Evolutionary conservation across 1,140 invertebrate genomes (phyloP), one percentile per base, ranked within the genome.

Genomic region (Hycleus phaleratus): DNA sequence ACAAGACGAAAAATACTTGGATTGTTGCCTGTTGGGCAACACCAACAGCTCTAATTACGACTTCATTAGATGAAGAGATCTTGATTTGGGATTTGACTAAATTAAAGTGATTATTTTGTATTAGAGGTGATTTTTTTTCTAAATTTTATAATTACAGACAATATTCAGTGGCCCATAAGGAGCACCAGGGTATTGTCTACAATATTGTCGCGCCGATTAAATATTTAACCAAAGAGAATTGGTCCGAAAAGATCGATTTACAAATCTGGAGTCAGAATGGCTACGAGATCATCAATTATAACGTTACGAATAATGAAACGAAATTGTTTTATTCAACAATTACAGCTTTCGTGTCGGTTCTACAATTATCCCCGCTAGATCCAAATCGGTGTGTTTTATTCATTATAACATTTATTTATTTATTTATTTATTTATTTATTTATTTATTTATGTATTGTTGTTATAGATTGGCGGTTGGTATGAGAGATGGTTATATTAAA

Each of bases 301-400:
- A 32, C 7, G 7, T 32, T 32, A 32, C 4, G 4, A 4, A 7
- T 5, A 32, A 32, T 32, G 32, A 32, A 70, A 42, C 46, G 82
- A 1, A 73, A 72, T 40, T 32, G 7, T 71, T 68, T n/a, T 75
- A 84, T 66, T 78, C 79, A 11, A 85, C 85, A 1, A 78, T 86
- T 61, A 83, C 83, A 32, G 85, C 85, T 18, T 81, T 76, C 63
- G 71, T 88, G 4, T 85, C 86, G 68, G 81, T 77, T 39, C 71
- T 88, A 11, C 77, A 79, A 32, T 67, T 78, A 1, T 90, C 85
- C 61, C 83, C 86, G 3, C 73, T 90, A 39, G 86, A 90, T 74
- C 84, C 86, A 56, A 78, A 77, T 67, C 81, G 74, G 79, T 81
- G 68, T 71, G 52, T 63, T 56, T 52, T 58, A 32, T 32, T 7